Evolutionary conservation across 2,113 vertebrate species (phyloP), one percentile per base, ranked within the genome.

Genomic region (Psilopsiagon aymara): DNA sequence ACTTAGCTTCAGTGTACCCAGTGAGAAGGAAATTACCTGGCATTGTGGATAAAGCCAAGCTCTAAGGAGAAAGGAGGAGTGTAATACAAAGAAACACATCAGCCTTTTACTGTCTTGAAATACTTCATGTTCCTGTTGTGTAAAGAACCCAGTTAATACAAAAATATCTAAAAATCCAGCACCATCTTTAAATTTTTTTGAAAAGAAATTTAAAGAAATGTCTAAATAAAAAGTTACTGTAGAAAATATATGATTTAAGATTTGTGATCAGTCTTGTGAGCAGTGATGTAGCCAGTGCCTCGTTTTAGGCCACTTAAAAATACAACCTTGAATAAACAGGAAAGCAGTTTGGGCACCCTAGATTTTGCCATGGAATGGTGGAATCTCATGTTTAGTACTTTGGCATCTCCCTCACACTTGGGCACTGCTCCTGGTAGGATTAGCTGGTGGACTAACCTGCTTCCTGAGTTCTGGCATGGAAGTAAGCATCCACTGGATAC

Each of bases 251-350:
- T 3, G 53, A 41, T 18, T 44, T 55, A 49, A 53, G 17, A 31
- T 12, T 21, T 24, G 14, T 16, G 4, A 19, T 21, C 5, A 1
- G 17, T 7, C 7, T 23, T 33, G n/a, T 39, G 44, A 27, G 76
- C 47, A 41, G 31, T 13, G 43, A 15, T 6, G 33, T 7, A n/a
- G 41, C 17, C 28, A 1, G 35, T 6, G 24, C 12, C 2, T 0
- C 0, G 1, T 23, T 24, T 53, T 18, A 16, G 20, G 28, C 6
- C 17, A 2, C 4, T n/a, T 37, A 2, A 41, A 33, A 28, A 16
- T 1, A 9, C 31, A 43, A 27, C 13, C 37, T 46, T 8, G 31
- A 39, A 3, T 29, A 31, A n/a, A 7, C 1, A 37, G 17, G 25
- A 24, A 16, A 27, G 46, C 8, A 5, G 7, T 25, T 49, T 14